Conservation (phyloP, 2,113 vertebrate genomes). For the Sphyrna mokarran region DNA sequence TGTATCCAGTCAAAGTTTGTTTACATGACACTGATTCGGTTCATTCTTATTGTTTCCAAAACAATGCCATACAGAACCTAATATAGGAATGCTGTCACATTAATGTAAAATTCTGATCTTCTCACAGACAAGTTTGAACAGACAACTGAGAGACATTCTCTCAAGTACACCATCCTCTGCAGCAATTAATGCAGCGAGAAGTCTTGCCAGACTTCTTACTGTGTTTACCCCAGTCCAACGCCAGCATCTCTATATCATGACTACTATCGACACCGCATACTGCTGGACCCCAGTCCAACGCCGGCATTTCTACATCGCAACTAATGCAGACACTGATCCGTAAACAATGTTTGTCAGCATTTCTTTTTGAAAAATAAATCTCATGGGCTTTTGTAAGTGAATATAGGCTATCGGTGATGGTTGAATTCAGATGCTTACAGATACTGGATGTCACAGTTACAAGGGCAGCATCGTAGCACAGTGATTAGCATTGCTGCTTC, state of each 20-base stretch:
- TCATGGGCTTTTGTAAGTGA: background rate
- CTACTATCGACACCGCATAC: no score
- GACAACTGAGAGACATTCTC: background rate
- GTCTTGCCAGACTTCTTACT: no score
- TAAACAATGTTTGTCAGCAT: background rate
- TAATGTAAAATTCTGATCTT: background rate
- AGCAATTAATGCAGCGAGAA: background rate
- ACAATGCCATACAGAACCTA: background rate
- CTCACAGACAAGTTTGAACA: background rate
- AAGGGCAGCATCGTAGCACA: no score
- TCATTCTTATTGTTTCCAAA: constrained; percentile 10
- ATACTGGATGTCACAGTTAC: background rate
- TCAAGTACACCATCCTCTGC: background rate
- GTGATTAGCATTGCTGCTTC: no score
- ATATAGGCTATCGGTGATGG: background rate
- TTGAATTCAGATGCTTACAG: background rate
- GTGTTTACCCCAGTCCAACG: no score
- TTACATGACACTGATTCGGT: background rate
- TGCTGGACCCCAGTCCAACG: no score
- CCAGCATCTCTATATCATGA: no score
- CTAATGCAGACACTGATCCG: background rate
- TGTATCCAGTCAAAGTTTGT: background rate
- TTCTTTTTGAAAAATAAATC: background rate
- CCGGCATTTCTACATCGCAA: no score
- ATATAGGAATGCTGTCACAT: background rate